These are phyloP conservation scores for Spilarctia lutea DNA, from an alignment of 2,888 invertebrate species.

Conservation along the genomic window DNA sequence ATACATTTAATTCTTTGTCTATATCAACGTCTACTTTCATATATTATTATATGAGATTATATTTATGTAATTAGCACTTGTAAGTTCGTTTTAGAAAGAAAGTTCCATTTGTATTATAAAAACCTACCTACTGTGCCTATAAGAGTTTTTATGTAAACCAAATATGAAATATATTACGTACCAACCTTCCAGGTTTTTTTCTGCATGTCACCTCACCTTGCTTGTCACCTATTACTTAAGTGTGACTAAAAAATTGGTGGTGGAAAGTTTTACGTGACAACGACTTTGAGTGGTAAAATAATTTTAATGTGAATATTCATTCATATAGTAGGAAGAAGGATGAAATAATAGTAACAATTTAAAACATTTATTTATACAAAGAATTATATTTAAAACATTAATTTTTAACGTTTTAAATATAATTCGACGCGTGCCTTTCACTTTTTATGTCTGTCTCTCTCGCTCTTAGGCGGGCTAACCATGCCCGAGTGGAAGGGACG, in stretches of 20 bases:
- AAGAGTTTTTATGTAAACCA: slow-evolving; percentile 52
- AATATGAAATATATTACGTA: slow-evolving; percentile 49
- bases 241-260: not conserved
- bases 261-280: too few relatives aligned
- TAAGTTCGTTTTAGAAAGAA: slow-evolving; percentile 36
- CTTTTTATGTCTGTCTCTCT: too few relatives aligned
- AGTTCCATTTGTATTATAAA: slow-evolving; percentile 47
- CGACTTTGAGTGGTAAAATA: too few relatives aligned
- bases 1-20: not conserved
- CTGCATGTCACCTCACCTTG: not conserved
- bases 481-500: too few relatives aligned
- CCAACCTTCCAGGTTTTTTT: slow-evolving; percentile 16
- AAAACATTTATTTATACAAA: too few relatives aligned
- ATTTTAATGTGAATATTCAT: too few relatives aligned
- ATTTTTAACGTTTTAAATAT: too few relatives aligned
- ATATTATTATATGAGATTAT: slow-evolving; percentile 18
- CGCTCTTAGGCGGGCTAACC: too few relatives aligned
- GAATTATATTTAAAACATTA: too few relatives aligned
- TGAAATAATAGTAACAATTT: too few relatives aligned
- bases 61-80: slow-evolving; percentile 25
- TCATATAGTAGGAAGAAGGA: too few relatives aligned
- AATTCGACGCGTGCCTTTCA: too few relatives aligned
- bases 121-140: slow-evolving; percentile 47
- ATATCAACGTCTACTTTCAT: not conserved
- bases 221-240: not conserved